Percentiles rank a stretch among this genome's conserved stretches.
Evolutionary conservation across 2,797 vertebrate genomes (phyloP).

Genomic region (Sciurus vulgaris): DNA sequence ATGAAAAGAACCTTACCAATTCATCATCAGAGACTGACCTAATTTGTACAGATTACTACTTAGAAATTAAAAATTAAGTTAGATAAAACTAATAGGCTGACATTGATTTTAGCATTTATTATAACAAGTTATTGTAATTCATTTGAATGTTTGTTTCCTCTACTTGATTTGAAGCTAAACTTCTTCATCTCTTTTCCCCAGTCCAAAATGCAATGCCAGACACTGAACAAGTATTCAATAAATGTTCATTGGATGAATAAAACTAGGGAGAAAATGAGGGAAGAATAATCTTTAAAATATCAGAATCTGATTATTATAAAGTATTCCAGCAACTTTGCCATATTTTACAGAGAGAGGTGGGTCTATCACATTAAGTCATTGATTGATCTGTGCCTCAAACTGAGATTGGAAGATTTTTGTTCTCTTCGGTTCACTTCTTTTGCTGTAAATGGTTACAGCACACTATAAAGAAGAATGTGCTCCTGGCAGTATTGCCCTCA

Average conservation of each 20-base stretch:
- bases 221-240: not conserved
- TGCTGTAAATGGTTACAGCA: not conserved
- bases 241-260: not conserved
- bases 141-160: not conserved
- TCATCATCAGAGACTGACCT: not conserved
- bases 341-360: not conserved
- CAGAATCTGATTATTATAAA: not conserved
- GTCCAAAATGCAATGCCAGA: not conserved
- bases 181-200: not conserved
- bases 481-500: constrained; percentile 2
- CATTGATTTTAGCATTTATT: not conserved
- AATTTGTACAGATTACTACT: not conserved
- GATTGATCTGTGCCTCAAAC: not conserved
- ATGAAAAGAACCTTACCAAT: not conserved
- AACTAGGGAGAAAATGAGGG: not conserved
- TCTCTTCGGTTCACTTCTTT: not conserved
- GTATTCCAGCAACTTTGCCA: not conserved
- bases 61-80: constrained; percentile 27
- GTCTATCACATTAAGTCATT: not conserved
- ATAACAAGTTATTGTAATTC: not conserved
- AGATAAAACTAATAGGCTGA: not conserved
- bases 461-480: constrained; percentile 8
- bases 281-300: not conserved
- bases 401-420: not conserved
- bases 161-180: not conserved